Evolutionary conservation across 1,140 invertebrate genomes (phyloP), one percentile per base, ranked within the genome.

Genomic region (Drosophila ficusphila): DNA sequence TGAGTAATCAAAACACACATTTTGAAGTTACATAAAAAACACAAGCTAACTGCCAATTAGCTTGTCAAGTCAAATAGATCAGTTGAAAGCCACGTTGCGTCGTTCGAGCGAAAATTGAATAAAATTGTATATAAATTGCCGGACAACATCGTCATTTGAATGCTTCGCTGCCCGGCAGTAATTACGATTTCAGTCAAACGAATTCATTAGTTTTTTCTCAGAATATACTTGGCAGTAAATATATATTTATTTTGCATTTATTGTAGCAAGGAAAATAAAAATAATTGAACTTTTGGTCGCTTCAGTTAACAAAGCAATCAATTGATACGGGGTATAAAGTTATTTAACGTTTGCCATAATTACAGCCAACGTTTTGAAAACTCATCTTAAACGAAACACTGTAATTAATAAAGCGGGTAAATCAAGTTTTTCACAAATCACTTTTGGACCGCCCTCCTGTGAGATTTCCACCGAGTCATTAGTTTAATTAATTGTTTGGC

Each of bases 401-500:
- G 52, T 51, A 62, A 72, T 61, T 61, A 51, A 72, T 72, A 68
- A 67, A 68, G 39, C 38, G 19, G 54, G 39, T 44, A 70, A 67
- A 52, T 44, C n/a, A 72, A 53, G 34, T 25, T 73, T 52, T 52
- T 54, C 33, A 49, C 56, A 38, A 85, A 61, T 67, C 56, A 85
- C 54, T 70, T 41, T 25, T 14, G 18, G 46, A 38, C 51, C 27
- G 0, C 18, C 48, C 48, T 29, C n/a, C 16, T 11, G 14, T 11
- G 60, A 53, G 44, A 69, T 69, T 86, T 86, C 57, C 36, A 82
- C 44, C 82, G 53, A 86, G 81, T 86, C 81, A 86, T 86, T 86
- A 82, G 51, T 41, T 76, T 82, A 86, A 86, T 86, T 86, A 86
- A 86, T 86, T 77, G 69, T 82, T 77, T 49, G 42, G 48, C 29